Evolutionary conservation across 1,140 invertebrate genomes (phyloP), one percentile per base, ranked within the genome.

Genomic region (Physella acuta): DNA sequence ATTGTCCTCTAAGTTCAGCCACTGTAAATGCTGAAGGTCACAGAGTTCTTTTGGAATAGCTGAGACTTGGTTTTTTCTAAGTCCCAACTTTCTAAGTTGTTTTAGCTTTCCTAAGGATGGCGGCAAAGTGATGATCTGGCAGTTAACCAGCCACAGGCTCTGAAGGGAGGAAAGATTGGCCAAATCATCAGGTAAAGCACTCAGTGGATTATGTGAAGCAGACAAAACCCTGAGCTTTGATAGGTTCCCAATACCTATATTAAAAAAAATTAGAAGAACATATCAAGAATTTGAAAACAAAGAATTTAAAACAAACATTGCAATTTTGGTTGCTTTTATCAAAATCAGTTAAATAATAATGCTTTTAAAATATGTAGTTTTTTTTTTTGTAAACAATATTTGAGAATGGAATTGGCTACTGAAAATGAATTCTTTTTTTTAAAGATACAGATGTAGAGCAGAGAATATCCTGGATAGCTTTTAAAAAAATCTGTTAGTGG

Each of bases 1-100:
- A 74, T 84, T 84, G 16, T 80, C 75, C 26, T 79, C 77, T 16
- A 83, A 65, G 66, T 76, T 78, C 28, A 82, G 68, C 82, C 82
- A 84, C 24, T 67, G 62, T 20, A 84, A 65, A 24, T 73, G 71
- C 34, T n/a, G 30, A 4, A 84, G 64, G 24, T 77, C 49, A 36
- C 75, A 70, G 49, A 84, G 73, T 33, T 75, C 73, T 39, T 74
- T 56, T 24, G 82, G 82, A 55, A 83, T 34, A 14, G 39, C 36
- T 37, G 17, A 60, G 3, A 84, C 31, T 36, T 72, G 68, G 65
- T 84, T 84, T 26, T 73, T 71, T 64, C 73, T 71, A 5, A 79
- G 59, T 73, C 80, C 79, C 11, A 84, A 69, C 70, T 80, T 81
- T 55, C 76, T 64, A 5, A 84, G 70, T 49, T 75, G 64, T 63